Conservation (phyloP, 2,113 vertebrate species). For the Austrofundulus limnaeus region DNA sequence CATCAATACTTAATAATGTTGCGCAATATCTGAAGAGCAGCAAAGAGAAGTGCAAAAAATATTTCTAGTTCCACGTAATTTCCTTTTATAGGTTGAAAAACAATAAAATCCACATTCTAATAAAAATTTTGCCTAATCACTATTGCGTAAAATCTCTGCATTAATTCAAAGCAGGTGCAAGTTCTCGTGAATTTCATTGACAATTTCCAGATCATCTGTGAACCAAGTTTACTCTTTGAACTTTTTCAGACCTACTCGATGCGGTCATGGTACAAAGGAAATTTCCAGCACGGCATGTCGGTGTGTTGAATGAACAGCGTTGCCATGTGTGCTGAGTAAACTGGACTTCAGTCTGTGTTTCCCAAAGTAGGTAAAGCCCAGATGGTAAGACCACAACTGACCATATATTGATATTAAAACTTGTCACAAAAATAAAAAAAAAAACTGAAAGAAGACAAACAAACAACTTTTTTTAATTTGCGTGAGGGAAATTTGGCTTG, state of each 20-base stretch:
- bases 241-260: constrained; percentile 50
- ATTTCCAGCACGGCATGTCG: constrained; percentile 64
- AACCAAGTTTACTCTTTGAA: constrained; percentile 56
- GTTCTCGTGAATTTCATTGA: constrained; percentile 47
- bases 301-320: constrained; percentile 59
- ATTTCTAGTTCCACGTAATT: no score
- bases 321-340: constrained; percentile 68
- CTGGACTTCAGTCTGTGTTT: constrained; percentile 48
- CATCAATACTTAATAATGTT: no score
- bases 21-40: no score
- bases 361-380: constrained; percentile 63
- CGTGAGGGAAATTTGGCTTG: constrained; percentile 19
- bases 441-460: background rate
- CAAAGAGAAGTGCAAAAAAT: no score
- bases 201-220: constrained; percentile 59
- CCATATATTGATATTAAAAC: constrained; percentile 49
- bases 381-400: constrained; percentile 65
- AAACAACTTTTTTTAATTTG: constrained; percentile 9
- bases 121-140: background rate
- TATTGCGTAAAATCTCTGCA: constrained; percentile 17
- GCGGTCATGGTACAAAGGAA: constrained; percentile 61
- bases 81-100: no score
- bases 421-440: background rate
- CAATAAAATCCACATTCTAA: background rate
- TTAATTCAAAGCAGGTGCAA: constrained; percentile 60